These are phyloP conservation scores for Pseudomugil gertrudae DNA, from an alignment of 2,797 vertebrate species.

Conservation along the genomic window DNA sequence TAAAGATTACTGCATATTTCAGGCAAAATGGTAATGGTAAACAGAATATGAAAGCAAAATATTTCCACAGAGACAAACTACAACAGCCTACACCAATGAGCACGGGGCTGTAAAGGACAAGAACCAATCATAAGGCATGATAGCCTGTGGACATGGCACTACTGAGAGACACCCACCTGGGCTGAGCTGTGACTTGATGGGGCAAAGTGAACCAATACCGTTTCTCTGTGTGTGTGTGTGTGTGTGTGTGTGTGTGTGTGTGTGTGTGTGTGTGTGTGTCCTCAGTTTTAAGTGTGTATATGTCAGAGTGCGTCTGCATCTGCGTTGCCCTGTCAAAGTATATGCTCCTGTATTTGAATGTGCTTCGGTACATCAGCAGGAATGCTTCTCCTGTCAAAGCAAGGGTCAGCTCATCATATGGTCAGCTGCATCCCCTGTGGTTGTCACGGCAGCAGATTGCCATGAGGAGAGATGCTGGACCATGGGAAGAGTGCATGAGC, in stretches of 20 bases:
- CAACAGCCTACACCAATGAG: conserved; percentile 53
- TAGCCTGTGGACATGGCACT: conserved; percentile 55
- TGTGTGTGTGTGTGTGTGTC: conserved; percentile 17
- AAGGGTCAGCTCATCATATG: conserved; percentile 67
- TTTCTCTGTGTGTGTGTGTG: conserved; percentile 25
- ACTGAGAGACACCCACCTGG: conserved; percentile 62
- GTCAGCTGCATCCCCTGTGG: conserved; percentile 65
- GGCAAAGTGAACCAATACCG: conserved; percentile 40
- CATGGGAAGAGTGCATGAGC: conserved; percentile 9
- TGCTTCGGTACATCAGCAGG: conserved; percentile 56
- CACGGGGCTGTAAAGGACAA: conserved; percentile 18
- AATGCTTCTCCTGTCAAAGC: conserved; percentile 58
- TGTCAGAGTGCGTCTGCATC: conserved; percentile 61
- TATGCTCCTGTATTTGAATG: conserved; percentile 44
- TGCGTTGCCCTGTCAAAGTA: conserved; percentile 54
- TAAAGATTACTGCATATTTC: conserved; percentile 26
- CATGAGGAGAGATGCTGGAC: conserved; percentile 41
- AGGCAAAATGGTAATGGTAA: conserved; percentile 19
- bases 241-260: conserved; percentile 27
- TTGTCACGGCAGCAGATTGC: conserved; percentile 68
- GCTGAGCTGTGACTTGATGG: conserved; percentile 50
- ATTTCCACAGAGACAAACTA: conserved; percentile 62
- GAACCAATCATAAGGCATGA: conserved; percentile 54
- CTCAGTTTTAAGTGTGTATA: conserved; percentile 19
- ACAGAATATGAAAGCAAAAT: conserved; percentile 27